Evolutionary conservation across 1,140 invertebrate species (phyloP), one percentile per base, ranked within the genome.

Genomic region (Lutraria rhynchaena): DNA sequence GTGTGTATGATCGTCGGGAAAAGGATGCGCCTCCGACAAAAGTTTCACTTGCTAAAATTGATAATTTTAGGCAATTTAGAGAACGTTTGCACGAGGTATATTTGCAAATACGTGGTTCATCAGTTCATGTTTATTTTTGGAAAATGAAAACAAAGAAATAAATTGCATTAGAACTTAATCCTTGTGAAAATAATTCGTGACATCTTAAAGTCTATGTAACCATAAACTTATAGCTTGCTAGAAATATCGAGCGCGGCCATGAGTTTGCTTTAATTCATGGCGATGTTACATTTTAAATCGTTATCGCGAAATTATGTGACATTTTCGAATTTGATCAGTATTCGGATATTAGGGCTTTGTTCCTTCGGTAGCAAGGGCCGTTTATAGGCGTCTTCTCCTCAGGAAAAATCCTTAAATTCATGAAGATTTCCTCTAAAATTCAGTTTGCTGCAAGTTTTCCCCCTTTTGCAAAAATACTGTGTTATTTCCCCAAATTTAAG

Each of bases 1-100:
- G 85, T 78, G 83, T 91, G 22, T 90, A 87, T 84, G 90, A 91
- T 82, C 86, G 90, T 27, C 55, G 90, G 69, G 77, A 87, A 49
- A 83, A 80, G n/a, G 86, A 87, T 80, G 76, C 83, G 60, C 89
- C 89, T 24, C 89, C 90, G 65, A 75, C 87, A 22, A 90, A 90
- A 85, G 85, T 91, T 37, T 67, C 83, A 27, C 88, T 86, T 19
- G 83, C 83, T 35, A 87, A 85, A 3, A 67, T 91, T 41, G 85
- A 84, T 46, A 87, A 61, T n/a, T 90, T 86, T 80, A 65, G 65
- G 1, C 86, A 89, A 76, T 91, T 91, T 53, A 88, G 86, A 85
- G 78, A 80, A 24, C 81, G 83, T 31, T 85, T 91, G 27, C 61
- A 76, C 65, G 78, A 88, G 83, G 90, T 91, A 78, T 61, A 58